A percentile compares a stretch with the other conserved stretches of the same genome.
Conservation (phyloP, 2,888 invertebrate genomes). For the Spodoptera picta region DNA sequence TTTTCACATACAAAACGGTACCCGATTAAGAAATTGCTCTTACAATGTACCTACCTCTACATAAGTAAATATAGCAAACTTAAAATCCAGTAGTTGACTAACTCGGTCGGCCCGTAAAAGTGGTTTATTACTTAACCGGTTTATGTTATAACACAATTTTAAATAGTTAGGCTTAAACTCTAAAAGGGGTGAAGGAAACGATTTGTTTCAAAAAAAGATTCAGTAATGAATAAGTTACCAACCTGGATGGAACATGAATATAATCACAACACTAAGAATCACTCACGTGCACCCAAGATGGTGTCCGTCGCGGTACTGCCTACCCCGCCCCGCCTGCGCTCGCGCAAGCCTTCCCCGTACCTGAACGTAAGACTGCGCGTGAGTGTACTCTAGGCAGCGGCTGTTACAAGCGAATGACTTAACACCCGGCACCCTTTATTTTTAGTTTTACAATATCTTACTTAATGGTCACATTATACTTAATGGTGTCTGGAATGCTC, state of each 20-base stretch:
- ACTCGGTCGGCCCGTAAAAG: conserved; percentile 60
- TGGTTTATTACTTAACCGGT: conserved; percentile 60
- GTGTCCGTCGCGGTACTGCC: conserved; percentile 52
- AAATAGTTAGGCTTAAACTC: conserved; percentile 6
- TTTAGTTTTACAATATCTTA: conserved; percentile 3
- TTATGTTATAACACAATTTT: conserved; percentile 31
- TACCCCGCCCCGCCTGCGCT: conserved; percentile 27
- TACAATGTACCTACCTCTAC: conserved; percentile 34
- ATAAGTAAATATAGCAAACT: conserved; percentile 56
- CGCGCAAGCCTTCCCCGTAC: conserved; percentile 35
- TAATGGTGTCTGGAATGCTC: no score
- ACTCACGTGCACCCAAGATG: conserved; percentile 53
- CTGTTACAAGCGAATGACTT: conserved; percentile 34
- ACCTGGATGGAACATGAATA: conserved; percentile 57
- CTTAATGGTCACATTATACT: neutral
- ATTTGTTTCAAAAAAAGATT: conserved; percentile 12
- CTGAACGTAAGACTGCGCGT: conserved; percentile 37
- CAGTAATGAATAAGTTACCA: conserved; percentile 45
- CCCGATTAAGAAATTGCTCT: conserved; percentile 49
- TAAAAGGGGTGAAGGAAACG: neutral
- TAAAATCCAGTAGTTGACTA: conserved; percentile 59
- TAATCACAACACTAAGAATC: conserved; percentile 47
- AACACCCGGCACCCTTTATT: conserved; percentile 15
- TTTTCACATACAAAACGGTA: conserved; percentile 41
- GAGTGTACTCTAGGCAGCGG: conserved; percentile 46